A percentile compares a stretch with the other conserved stretches of the same genome.
phyloP scores from a whole-genome alignment of 1,140 invertebrate species.

The Pollicipes pollicipes region DNA sequence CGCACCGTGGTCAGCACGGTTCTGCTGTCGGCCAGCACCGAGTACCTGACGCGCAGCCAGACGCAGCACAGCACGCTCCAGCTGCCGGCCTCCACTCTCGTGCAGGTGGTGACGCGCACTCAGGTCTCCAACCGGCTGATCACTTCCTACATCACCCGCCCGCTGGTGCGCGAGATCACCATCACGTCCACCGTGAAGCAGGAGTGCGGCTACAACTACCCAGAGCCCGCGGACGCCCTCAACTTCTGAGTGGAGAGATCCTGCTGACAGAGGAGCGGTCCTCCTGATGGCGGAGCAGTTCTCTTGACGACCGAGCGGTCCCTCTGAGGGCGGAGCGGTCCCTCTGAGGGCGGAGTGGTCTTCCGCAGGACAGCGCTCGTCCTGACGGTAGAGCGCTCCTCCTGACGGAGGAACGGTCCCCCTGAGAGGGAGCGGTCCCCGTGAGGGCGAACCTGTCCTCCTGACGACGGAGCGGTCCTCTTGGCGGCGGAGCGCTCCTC shows the following conservation, averaged over 20 bases:
- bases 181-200: not conserved
- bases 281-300: too few species aligned
- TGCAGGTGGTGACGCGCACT: not conserved
- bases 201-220: not conserved
- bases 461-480: too few species aligned
- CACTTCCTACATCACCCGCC: not conserved
- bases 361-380: too few species aligned
- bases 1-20: not conserved
- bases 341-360: too few species aligned
- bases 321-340: too few species aligned
- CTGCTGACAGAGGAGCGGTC: too few species aligned
- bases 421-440: too few species aligned
- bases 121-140: not conserved
- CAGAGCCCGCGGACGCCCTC: not conserved
- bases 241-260: not conserved
- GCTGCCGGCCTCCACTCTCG: not conserved
- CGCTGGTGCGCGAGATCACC: not conserved
- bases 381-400: too few species aligned
- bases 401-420: too few species aligned
- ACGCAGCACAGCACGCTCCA: not conserved
- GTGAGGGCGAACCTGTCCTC: too few species aligned
- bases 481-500: too few species aligned
- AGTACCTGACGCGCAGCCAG: not conserved
- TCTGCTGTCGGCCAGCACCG: not conserved
- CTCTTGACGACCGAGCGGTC: too few species aligned